Evolutionary conservation across 2,888 invertebrate genomes (phyloP), one percentile per base, ranked within the genome.

Genomic region (Oegoconia quadripuncta): DNA sequence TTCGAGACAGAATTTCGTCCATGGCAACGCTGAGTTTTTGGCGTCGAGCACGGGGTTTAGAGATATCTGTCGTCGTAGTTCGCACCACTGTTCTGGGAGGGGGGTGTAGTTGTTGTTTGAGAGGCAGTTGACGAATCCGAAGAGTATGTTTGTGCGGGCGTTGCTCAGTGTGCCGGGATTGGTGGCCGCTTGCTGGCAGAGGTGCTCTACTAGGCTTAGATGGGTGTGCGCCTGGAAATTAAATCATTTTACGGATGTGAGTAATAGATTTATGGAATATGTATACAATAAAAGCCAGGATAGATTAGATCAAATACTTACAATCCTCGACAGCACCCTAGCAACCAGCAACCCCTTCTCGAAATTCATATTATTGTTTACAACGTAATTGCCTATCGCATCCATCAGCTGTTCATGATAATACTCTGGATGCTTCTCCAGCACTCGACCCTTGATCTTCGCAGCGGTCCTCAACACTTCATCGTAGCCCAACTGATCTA

Each of bases 341-440:
- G 90, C 74, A 6, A 90, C 55, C 34, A 87, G 76, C 23, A 89
- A 48, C 0, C 76, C 80, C 29, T 83, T 74, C 22, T 86, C 78
- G 49, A 90, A 90, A n/a, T 76, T 84, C 9, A 89, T 50, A 37
- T 89, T 64, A n/a, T 88, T 77, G 27, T 81, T 71, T 13, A 91
- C 74, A 12, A 89, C 73, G 50, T 86, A 88, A 32, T 83, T 78
- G 3, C 88, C 89, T 26, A 89, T 78, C 1, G 83, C 78, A 52
- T 92, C 90, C 55, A 91, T 72, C 48, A 92, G 78, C 36, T 84
- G 82, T 52, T 91, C 91, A 49, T 91, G 88, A 52, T 92, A 93
- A 60, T 89, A 92, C 62, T 86, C 87, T 3, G 75, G 62, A 37
- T 83, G 74, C 47, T 87, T 88, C 46, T 74, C 74, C 42, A 79